phyloP scores from a whole-genome alignment of 1,140 invertebrate genomes.

The Bombyx mandarina region DNA sequence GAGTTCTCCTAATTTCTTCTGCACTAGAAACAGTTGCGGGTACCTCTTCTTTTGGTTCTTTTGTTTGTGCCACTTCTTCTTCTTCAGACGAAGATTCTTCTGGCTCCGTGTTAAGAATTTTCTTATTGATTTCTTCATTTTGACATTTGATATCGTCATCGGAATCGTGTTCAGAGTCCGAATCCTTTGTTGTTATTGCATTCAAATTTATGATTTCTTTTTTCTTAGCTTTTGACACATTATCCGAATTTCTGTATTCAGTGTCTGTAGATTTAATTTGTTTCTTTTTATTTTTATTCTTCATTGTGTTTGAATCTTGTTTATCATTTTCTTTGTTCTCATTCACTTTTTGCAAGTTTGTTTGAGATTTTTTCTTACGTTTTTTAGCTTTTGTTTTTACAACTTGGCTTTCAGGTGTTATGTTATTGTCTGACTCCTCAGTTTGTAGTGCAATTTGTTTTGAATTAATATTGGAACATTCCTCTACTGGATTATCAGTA shows the following conservation, averaged over 20 bases:
- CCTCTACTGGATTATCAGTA: not conserved
- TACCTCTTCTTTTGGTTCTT: conserved; percentile 1
- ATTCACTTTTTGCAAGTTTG: too few relatives aligned
- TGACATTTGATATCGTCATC: conserved; percentile 58
- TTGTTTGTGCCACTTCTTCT: conserved; percentile 25
- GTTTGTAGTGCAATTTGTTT: conserved; percentile 4
- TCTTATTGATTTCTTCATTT: conserved; percentile 48
- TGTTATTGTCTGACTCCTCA: not conserved
- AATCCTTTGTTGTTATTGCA: conserved; percentile 51
- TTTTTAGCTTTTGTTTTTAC: conserved; percentile 5
- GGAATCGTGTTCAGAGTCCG: conserved; percentile 60
- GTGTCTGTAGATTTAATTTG: not conserved
- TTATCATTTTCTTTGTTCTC: too few relatives aligned
- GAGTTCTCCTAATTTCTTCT: conserved; percentile 65
- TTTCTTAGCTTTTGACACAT: conserved; percentile 9
- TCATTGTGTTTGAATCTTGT: conserved; percentile 20
- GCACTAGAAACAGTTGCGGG: conserved; percentile 9
- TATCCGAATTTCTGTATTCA: too few relatives aligned
- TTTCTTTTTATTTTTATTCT: conserved; percentile 20
- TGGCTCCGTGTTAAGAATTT: conserved; percentile 30
- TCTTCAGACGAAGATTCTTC: conserved; percentile 41
- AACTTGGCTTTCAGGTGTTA: conserved; percentile 1
- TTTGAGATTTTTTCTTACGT: not conserved
- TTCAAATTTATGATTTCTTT: conserved; percentile 43
- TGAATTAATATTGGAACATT: not conserved